Percentiles rank a stretch among this genome's conserved stretches.
These are phyloP conservation scores for Synanceia verrucosa DNA, from an alignment of 2,797 vertebrate species.

Conservation along the genomic window DNA sequence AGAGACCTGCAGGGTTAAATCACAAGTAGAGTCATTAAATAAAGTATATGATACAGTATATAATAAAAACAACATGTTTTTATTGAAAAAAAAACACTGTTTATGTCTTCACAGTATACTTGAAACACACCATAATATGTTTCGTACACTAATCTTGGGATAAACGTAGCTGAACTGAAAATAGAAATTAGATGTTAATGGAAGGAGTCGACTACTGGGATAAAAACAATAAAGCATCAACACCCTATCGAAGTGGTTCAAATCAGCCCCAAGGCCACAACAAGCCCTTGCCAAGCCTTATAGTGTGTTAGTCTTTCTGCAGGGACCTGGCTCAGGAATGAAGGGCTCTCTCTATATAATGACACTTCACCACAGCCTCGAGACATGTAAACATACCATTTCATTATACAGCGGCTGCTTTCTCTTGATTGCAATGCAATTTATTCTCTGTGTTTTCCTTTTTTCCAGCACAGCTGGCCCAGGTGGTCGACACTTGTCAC, in stretches of 20 bases:
- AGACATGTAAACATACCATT: slow-evolving; percentile 37
- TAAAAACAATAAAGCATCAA: neutral
- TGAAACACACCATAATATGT: neutral
- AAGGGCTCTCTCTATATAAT: slow-evolving; percentile 15
- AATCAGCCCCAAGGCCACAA: slow-evolving; percentile 13
- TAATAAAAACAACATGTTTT: neutral
- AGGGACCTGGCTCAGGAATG: slow-evolving; percentile 20
- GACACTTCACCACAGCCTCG: slow-evolving; percentile 12
- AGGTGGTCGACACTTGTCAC: slow-evolving; percentile 8
- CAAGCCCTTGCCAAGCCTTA: slow-evolving; percentile 4
- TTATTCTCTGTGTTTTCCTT: neutral
- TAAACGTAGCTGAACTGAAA: neutral
- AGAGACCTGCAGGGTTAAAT: slow-evolving; percentile 4
- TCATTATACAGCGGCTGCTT: slow-evolving; percentile 15
- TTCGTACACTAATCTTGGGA: neutral
- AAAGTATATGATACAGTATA: neutral
- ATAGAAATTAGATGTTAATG: slow-evolving; percentile 10
- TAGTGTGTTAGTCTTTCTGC: slow-evolving; percentile 7
- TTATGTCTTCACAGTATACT: neutral
- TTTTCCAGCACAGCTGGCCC: neutral
- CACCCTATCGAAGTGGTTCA: slow-evolving; percentile 3
- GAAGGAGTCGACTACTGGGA: slow-evolving; percentile 2
- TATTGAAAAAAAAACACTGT: neutral
- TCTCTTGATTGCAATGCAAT: slow-evolving; percentile 12
- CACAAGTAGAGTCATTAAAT: slow-evolving; percentile 12